A percentile compares a stretch with the other conserved stretches of the same genome.
Evolutionary conservation across 2,888 invertebrate genomes (phyloP).

Genomic region (Calliphora vomitoria): DNA sequence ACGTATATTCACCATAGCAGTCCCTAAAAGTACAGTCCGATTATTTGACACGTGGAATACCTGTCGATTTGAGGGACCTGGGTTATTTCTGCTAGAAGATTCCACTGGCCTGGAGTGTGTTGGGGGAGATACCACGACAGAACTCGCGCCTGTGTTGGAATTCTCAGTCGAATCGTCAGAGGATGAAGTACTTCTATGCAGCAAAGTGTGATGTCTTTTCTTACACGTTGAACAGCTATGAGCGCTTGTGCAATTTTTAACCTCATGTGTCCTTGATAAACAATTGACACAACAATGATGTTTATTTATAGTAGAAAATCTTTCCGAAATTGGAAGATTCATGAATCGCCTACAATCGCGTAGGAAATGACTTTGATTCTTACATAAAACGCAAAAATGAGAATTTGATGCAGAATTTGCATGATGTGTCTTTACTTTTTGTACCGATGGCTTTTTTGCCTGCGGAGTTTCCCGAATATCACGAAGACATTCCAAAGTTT

Average conservation of each 20-base stretch:
- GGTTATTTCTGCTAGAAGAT: background rate
- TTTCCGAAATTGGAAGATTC: background rate
- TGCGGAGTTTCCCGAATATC: no score
- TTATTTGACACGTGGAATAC: no score
- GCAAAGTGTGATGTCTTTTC: constrained; percentile 1
- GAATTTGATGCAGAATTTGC: background rate
- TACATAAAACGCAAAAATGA: background rate
- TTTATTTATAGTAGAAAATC: background rate
- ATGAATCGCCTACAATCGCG: background rate
- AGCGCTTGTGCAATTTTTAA: constrained; percentile 1
- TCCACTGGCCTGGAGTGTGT: background rate
- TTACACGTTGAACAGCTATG: constrained; percentile 12
- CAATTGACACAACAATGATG: constrained; percentile 37
- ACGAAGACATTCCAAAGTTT: no score
- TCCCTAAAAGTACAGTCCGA: background rate
- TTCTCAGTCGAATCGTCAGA: no score
- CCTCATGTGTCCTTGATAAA: background rate
- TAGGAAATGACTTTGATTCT: no score
- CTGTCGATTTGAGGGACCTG: no score
- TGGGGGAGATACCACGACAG: background rate
- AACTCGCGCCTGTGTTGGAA: no score
- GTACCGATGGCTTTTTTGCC: no score
- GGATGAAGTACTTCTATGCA: background rate
- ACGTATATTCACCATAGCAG: constrained; percentile 19
- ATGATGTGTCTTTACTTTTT: background rate